These are phyloP conservation scores for Encarsia formosa DNA, from an alignment of 2,888 invertebrate species.

Conservation along the genomic window DNA sequence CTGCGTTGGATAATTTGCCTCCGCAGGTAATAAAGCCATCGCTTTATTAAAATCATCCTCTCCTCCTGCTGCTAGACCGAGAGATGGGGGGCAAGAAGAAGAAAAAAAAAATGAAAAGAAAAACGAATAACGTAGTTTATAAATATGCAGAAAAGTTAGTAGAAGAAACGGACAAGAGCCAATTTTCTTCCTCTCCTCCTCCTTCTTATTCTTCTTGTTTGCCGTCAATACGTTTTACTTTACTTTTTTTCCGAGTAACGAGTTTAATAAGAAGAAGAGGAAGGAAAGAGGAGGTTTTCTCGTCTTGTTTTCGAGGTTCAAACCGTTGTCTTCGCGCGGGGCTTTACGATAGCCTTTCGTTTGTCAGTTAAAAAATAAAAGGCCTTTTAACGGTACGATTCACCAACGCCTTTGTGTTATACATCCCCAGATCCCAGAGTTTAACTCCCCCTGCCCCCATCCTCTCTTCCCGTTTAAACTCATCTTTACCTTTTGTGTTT, in stretches of 20 bases:
- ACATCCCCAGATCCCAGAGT: too few species aligned
- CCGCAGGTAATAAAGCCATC: constrained; percentile 4
- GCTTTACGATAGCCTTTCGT: neutral
- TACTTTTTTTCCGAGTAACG: too few species aligned
- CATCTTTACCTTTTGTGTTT: too few species aligned
- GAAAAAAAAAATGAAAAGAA: constrained; percentile 17
- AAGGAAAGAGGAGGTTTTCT: neutral
- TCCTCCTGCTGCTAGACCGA: neutral
- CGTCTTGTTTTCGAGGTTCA: neutral
- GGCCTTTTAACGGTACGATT: constrained; percentile 16
- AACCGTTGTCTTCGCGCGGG: neutral
- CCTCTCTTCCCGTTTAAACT: too few species aligned
- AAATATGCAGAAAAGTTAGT: neutral
- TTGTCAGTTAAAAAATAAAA: constrained; percentile 5
- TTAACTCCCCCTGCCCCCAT: too few species aligned
- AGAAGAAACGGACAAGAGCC: neutral
- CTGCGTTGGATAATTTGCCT: too few species aligned
- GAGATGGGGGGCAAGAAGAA: neutral
- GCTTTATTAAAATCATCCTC: constrained; percentile 18
- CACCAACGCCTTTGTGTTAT: too few species aligned
- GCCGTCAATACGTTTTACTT: too few species aligned
- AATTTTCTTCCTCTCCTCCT: neutral
- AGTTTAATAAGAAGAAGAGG: neutral
- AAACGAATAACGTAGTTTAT: constrained; percentile 22
- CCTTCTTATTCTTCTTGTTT: too few species aligned